Conservation (phyloP, 1,140 invertebrate genomes). For the Tetragonula clypearis region DNA sequence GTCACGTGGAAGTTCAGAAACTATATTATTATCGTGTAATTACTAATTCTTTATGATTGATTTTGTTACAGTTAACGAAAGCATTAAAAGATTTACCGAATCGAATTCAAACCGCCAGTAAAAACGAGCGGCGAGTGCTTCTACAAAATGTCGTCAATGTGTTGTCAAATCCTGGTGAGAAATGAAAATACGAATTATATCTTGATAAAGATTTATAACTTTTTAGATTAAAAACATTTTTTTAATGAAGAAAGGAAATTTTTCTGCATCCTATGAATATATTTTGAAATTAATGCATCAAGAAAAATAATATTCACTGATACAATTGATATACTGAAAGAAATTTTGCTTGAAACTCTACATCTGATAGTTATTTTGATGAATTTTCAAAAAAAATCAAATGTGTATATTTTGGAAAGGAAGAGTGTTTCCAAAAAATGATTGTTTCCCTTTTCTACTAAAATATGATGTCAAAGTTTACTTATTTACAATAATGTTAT, state of each 20-base stretch:
- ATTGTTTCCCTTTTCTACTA: too few species aligned
- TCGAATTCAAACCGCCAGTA: conserved; percentile 89
- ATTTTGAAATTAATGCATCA: too few species aligned
- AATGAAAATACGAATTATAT: conserved; percentile 48
- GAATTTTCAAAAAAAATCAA: too few species aligned
- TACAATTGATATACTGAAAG: not conserved
- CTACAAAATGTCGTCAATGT: conserved; percentile 88
- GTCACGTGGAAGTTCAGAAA: conserved; percentile 74
- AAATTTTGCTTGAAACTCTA: too few species aligned
- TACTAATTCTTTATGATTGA: conserved; percentile 47
- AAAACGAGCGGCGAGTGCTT: conserved; percentile 87
- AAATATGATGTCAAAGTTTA: too few species aligned
- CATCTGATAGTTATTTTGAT: too few species aligned
- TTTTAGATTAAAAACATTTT: not conserved
- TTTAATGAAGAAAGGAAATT: not conserved
- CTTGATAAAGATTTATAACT: conserved; percentile 20
- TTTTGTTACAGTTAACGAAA: conserved; percentile 85
- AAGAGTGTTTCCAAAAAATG: too few species aligned
- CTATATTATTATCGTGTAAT: conserved; percentile 32
- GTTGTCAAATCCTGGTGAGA: conserved; percentile 88
- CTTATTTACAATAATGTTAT: not conserved
- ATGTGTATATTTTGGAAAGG: too few species aligned
- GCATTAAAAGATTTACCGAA: conserved; percentile 90
- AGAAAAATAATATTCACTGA: not conserved
- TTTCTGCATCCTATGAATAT: not conserved